These are phyloP conservation scores for Malacoraja senta DNA, from an alignment of 2,797 vertebrate species.

Conservation along the genomic window DNA sequence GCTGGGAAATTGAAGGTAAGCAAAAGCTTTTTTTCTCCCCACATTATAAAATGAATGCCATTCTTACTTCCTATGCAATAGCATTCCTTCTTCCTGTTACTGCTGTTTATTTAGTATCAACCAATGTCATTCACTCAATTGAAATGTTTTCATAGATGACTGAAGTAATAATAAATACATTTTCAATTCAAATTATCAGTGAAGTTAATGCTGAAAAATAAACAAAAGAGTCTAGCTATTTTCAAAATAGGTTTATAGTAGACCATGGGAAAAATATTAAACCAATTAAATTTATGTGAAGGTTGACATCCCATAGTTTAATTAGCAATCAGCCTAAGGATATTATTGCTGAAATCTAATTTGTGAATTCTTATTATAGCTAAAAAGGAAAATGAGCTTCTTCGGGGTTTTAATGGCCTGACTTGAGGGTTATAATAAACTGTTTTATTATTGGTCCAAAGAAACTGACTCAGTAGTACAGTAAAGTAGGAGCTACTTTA, in stretches of 20 bases:
- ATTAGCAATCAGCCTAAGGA: conserved; percentile 16
- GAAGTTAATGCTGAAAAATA: background rate
- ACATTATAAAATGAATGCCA: background rate
- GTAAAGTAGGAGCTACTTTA: background rate
- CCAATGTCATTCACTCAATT: background rate
- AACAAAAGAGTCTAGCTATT: background rate
- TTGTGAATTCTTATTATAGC: conserved; percentile 27
- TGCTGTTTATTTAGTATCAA: conserved; percentile 25
- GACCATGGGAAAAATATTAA: background rate
- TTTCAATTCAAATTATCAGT: background rate
- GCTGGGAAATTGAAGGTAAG: background rate
- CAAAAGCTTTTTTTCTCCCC: background rate
- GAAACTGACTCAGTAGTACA: background rate
- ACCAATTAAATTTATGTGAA: conserved; percentile 26
- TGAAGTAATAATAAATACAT: background rate
- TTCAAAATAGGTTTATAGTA: background rate
- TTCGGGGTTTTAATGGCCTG: background rate
- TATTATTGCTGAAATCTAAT: conserved; percentile 13
- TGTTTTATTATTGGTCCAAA: background rate
- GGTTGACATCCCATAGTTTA: conserved; percentile 13
- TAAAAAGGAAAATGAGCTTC: conserved; percentile 3
- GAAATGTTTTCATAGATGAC: background rate
- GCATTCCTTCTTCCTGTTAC: background rate
- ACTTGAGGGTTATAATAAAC: conserved; percentile 1
- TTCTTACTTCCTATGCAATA: background rate